phyloP scores from a whole-genome alignment of 2,888 invertebrate genomes.

The Phengaris arion region DNA sequence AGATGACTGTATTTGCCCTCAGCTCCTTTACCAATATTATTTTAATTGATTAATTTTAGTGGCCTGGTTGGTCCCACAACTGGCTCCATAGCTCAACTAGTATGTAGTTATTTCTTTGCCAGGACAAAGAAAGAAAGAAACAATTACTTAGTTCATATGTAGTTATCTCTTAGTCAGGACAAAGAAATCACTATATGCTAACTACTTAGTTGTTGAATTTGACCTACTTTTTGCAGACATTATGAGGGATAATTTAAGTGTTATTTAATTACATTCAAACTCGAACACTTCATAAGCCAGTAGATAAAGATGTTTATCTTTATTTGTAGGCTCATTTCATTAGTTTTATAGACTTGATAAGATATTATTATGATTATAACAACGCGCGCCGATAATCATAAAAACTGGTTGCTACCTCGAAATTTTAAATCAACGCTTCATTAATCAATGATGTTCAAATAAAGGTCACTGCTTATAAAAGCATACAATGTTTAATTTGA shows the following conservation, averaged over 20 bases:
- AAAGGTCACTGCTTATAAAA: too few relatives aligned
- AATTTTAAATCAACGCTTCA: neutral
- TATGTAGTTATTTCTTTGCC: too few relatives aligned
- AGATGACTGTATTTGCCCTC: too few relatives aligned
- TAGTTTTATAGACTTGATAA: neutral
- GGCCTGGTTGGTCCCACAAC: too few relatives aligned
- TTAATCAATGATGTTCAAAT: neutral
- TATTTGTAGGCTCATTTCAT: neutral
- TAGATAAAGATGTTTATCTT: constrained; percentile 4
- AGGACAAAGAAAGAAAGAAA: neutral
- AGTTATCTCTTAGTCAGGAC: too few relatives aligned
- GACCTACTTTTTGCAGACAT: neutral
- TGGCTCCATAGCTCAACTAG: too few relatives aligned
- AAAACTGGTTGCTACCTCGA: neutral
- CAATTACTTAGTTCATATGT: too few relatives aligned
- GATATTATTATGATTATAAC: neutral
- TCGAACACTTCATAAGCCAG: neutral
- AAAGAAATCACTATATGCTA: neutral
- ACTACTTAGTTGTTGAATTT: neutral
- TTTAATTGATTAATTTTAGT: too few relatives aligned
- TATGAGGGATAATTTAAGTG: neutral
- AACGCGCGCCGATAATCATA: neutral
- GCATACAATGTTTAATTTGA: too few relatives aligned
- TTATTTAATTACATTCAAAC: neutral
- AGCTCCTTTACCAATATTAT: too few relatives aligned